Evolutionary conservation across 1,140 invertebrate species (phyloP), one percentile per base, ranked within the genome.

Genomic region (Penaeus chinensis): DNA sequence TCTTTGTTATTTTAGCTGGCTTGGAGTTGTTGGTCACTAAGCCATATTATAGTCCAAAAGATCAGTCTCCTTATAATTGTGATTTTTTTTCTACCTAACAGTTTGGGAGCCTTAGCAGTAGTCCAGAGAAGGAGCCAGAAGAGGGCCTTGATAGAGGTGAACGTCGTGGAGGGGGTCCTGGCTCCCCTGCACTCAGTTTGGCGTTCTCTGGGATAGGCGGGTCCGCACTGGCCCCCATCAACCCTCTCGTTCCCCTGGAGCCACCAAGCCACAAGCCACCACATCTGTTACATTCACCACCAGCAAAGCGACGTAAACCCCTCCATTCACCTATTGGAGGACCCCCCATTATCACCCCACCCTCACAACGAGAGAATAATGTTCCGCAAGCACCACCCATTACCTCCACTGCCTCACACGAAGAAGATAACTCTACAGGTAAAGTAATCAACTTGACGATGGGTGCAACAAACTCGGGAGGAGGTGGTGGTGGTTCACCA

Each of bases 261-360:
- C 89, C 89, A 89, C 89, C 89, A 89, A 89, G 89, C 89, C 89
- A 89, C 84, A 89, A 89, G 89, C 76, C 89, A 63, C 77, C 63
- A 32, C 89, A 86, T 76, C 84, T 86, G 37, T 79, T 86, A 65
- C 84, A 62, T 61, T 89, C 89, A 89, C 89, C 89, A 69, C 89
- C 89, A 60, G 79, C 84, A 54, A 89, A 89, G 63, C 79, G 89
- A 79, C 84, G 89, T n/a, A 89, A 89, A 83, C 84, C 80, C 42
- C 76, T 89, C 20, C 89, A 86, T 63, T 87, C 89, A 84, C 89
- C 89, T 78, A 80, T 89, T 65, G 81, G 84, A 89, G 84, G 54
- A 74, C 84, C 81, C 84, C 74, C 76, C 66, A 60, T 79, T 84
- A 62, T 76, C 76, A 82, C 81, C 62, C 84, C 84, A 82, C 83